A percentile compares a stretch with the other conserved stretches of the same genome.
phyloP scores from a whole-genome alignment of 2,113 vertebrate species.

The Bungarus multicinctus region DNA sequence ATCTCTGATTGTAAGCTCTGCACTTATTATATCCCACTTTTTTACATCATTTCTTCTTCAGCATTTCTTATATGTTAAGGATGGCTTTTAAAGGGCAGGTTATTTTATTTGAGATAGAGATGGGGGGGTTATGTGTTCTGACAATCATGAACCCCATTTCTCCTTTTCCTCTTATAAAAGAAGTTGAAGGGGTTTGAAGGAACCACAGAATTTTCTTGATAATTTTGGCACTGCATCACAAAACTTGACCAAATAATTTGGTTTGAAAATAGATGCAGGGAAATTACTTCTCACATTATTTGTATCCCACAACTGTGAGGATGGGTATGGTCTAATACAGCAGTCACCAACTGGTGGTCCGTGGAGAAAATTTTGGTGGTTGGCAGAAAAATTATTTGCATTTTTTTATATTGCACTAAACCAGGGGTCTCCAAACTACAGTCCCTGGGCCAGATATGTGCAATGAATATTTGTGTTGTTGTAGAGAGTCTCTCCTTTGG shows the following conservation, averaged over 20 bases:
- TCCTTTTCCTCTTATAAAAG: neutral
- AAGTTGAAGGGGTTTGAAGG: neutral
- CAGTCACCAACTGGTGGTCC: no score
- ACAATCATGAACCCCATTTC: neutral
- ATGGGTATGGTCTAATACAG: neutral
- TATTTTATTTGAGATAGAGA: neutral
- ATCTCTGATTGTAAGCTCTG: neutral
- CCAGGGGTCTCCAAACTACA: no score
- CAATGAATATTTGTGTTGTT: no score
- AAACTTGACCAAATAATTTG: neutral
- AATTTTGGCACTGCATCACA: neutral
- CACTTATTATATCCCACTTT: neutral
- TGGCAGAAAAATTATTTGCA: no score
- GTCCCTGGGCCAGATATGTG: no score
- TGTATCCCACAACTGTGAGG: neutral
- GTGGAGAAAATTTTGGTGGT: no score
- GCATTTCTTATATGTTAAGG: neutral
- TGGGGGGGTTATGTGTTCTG: neutral
- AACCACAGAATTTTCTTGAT: neutral
- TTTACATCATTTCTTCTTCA: neutral
- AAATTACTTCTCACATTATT: neutral
- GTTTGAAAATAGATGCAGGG: neutral
- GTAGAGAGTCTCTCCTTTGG: no score
- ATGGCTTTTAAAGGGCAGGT: neutral
- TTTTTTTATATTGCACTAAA: no score